Evolutionary conservation across 1,140 invertebrate genomes (phyloP), one percentile per base, ranked within the genome.

Genomic region (Bombus waltoni): DNA sequence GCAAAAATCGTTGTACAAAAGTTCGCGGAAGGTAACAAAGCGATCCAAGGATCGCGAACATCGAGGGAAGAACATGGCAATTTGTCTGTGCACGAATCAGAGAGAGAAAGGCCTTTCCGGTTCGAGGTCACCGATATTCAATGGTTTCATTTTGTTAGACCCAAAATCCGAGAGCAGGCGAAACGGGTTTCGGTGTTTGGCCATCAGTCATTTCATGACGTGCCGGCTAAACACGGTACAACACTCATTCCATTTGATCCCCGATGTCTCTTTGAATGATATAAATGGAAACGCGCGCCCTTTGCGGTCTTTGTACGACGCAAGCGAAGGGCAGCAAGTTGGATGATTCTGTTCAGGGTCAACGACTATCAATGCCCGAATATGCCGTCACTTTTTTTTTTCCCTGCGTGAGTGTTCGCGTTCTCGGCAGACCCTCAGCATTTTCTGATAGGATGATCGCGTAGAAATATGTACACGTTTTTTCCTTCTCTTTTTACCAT

Each of bases 201-300:
- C 75, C 68, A 71, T 84, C 83, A 80, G 76, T 84, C 76, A 80
- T 84, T 72, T 72, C 76, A 72, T n/a, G 68, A 80, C 68, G 13
- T 40, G 47, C 25, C 32, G 53, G 77, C 76, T 72, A 84, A 84
- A 84, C 76, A 84, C 76, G 68, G 65, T 80, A 62, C 83, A 71
- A 62, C 59, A 79, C 75, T 84, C 82, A 72, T 80, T 80, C 83
- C 83, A 84, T 84, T 84, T 84, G 68, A 84, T 79, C 25, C 75
- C n/a, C 38, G 71, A 76, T 71, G 40, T 80, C 76, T 62, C 83
- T 84, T 84, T 84, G 76, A 84, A 80, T 76, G 83, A 79, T 84
- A 84, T 80, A 84, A 84, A 84, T 84, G 76, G 83, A 40, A 72
- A 84, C n/a, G 76, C 53, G 38, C 40, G 38, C 76, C 83, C 76